Evolutionary conservation across 2,888 invertebrate genomes (phyloP).

Genomic region (Pterobdella sp.): DNA sequence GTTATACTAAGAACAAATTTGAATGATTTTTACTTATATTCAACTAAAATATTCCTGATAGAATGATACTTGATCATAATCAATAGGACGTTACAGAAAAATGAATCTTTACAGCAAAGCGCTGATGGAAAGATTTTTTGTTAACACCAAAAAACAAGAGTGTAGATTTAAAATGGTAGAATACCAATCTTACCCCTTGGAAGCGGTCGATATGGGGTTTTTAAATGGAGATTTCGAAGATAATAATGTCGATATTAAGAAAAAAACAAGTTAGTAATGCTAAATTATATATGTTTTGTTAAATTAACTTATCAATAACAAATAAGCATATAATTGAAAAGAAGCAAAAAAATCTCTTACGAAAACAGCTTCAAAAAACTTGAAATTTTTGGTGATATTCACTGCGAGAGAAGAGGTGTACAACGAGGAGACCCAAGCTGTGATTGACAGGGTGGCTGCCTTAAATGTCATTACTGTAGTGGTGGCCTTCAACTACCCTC

Average conservation of each 20-base stretch:
- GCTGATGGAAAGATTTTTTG: neutral
- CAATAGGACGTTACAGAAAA: neutral
- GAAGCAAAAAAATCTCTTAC: neutral
- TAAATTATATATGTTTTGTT: neutral
- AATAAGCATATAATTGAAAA: neutral
- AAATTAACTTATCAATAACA: neutral
- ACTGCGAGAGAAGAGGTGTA: neutral
- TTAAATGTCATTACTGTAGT: neutral
- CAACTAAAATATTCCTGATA: too few relatives aligned
- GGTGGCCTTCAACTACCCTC: neutral
- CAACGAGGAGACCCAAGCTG: neutral
- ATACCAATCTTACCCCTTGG: neutral
- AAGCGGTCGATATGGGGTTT: conserved; percentile 4
- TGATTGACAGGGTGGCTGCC: neutral
- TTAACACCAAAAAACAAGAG: neutral
- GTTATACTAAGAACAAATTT: too few relatives aligned
- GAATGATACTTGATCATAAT: too few relatives aligned
- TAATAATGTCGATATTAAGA: neutral
- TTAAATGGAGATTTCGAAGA: neutral
- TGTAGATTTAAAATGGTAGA: neutral
- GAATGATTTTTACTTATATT: too few relatives aligned
- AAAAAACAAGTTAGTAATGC: neutral
- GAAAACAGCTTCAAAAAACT: neutral
- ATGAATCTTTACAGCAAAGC: neutral
- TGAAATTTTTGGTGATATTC: conserved; percentile 3